These are phyloP conservation scores for Microctenopoma steveboyesi DNA, from an alignment of 2,797 vertebrate genomes.

Conservation along the genomic window DNA sequence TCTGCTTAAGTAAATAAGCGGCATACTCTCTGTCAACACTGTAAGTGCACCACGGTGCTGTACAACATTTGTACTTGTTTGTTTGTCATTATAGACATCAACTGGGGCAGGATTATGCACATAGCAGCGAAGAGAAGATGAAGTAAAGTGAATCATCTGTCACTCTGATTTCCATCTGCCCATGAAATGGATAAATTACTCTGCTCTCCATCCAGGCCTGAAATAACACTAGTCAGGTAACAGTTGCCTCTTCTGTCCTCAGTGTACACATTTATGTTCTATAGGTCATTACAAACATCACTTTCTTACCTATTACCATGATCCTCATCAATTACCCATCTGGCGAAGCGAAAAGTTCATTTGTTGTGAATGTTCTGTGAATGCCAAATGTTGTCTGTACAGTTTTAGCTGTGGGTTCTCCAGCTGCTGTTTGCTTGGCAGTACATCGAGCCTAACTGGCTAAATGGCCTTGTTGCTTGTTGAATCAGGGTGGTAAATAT, in stretches of 20 bases:
- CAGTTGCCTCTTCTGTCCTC: constrained; percentile 27
- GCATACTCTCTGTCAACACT: constrained; percentile 6
- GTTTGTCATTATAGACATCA: constrained; percentile 51
- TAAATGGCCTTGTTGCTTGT: constrained; percentile 55
- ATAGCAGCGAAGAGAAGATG: constrained; percentile 45
- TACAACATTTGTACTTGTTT: constrained; percentile 46
- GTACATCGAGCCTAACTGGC: constrained; percentile 46
- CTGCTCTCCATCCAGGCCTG: constrained; percentile 38
- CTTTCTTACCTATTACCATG: constrained; percentile 37
- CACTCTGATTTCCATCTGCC: constrained; percentile 65
- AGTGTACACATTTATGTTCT: constrained; percentile 22
- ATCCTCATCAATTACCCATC: constrained; percentile 65
- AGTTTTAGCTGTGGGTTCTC: constrained; percentile 53
- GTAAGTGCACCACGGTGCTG: background rate
- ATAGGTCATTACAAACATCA: constrained; percentile 23
- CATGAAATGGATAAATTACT: constrained; percentile 54
- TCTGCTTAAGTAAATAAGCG: constrained; percentile 16
- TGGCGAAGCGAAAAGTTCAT: constrained; percentile 48
- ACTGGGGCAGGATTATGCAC: constrained; percentile 47
- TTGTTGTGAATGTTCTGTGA: constrained; percentile 51
- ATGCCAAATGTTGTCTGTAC: constrained; percentile 65
- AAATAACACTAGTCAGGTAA: constrained; percentile 46
- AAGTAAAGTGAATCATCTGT: constrained; percentile 65
- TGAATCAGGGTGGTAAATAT: constrained; percentile 57
- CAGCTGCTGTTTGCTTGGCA: constrained; percentile 73